phyloP scores from a whole-genome alignment of 2,797 vertebrate genomes.

The Taenioides sp. region DNA sequence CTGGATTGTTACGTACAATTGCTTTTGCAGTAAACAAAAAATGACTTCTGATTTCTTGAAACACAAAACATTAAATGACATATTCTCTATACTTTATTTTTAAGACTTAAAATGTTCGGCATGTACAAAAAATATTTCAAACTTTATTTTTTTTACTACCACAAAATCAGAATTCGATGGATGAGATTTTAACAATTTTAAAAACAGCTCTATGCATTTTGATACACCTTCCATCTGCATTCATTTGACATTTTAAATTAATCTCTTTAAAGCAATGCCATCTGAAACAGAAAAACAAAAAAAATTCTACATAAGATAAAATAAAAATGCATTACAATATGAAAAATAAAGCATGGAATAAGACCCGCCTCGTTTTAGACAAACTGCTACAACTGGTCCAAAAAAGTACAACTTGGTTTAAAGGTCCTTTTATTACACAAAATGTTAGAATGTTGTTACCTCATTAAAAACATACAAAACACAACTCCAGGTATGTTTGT shows the following conservation, averaged over 20 bases:
- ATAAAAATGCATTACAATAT: not conserved
- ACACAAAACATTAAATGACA: not conserved
- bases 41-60: not conserved
- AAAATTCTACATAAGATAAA: not conserved
- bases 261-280: not conserved
- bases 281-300: not conserved
- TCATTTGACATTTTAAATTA: not conserved
- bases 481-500: no score
- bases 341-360: not conserved
- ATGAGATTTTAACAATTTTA: not conserved
- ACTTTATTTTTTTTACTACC: not conserved
- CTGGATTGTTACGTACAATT: no score
- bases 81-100: not conserved
- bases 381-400: not conserved
- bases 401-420: constrained; percentile 1
- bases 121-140: constrained; percentile 5
- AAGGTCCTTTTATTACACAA: no score
- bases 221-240: not conserved
- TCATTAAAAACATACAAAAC: no score
- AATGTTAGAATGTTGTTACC: no score
- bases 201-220: not conserved
- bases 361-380: not conserved
- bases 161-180: not conserved
- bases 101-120: not conserved
- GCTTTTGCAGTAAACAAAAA: not conserved